A percentile compares a stretch with the other conserved stretches of the same genome.
Conservation (phyloP, 2,888 invertebrate species). For the Phoenoteleia sp. region DNA sequence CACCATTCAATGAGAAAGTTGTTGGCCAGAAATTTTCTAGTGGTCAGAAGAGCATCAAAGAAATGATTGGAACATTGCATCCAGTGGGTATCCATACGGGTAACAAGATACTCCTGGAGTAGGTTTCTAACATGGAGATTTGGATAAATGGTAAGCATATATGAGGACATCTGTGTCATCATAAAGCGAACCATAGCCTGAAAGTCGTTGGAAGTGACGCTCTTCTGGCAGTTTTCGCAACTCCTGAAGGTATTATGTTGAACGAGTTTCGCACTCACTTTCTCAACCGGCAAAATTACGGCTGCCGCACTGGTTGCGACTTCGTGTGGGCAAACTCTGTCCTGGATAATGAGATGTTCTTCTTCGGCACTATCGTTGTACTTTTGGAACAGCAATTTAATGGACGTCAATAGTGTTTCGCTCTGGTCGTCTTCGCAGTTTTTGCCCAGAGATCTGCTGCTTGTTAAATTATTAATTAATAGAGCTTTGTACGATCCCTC, state of each 20-base stretch:
- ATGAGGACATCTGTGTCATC: not conserved
- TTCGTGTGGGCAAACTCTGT: too few species aligned
- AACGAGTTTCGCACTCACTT: too few species aligned
- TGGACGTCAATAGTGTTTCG: not conserved
- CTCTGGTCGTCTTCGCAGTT: constrained; percentile 34
- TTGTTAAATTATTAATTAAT: constrained; percentile 39
- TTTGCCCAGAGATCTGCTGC: constrained; percentile 4
- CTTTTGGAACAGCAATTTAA: not conserved
- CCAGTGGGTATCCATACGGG: not conserved
- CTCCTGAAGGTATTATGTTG: not conserved
- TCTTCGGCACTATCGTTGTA: too few species aligned
- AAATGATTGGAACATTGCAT: not conserved
- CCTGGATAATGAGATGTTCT: too few species aligned
- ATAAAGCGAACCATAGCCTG: too few species aligned
- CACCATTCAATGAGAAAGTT: not conserved
- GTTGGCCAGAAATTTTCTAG: not conserved
- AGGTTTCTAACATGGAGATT: not conserved
- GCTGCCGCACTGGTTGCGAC: too few species aligned
- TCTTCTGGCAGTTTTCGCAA: not conserved
- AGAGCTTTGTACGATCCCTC: constrained; percentile 27
- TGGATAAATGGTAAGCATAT: not conserved
- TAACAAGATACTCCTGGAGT: not conserved
- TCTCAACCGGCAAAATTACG: too few species aligned
- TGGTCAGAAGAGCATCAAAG: not conserved
- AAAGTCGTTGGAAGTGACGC: not conserved